Base-by-base conservation (phyloP, 2,113 vertebrate genomes). In the Phoxinus phoxinus region DNA sequence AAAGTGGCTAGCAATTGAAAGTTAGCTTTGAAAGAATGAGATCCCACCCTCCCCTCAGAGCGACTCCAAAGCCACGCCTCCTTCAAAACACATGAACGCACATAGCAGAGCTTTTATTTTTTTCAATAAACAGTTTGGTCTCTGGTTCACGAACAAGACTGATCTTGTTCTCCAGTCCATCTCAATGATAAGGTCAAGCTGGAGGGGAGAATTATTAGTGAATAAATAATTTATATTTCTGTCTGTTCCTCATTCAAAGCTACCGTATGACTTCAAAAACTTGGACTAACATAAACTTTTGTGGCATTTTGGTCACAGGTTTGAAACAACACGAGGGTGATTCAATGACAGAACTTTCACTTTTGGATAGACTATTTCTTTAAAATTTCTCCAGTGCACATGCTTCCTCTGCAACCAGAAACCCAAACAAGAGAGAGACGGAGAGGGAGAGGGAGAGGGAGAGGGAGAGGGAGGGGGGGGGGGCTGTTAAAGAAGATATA, bases 401-500 rank as follows among this genome's bases (percentile, higher is more conserved):
- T 21, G 1, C 46, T 10, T 76, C 25, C 46, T 21, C 27, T 58
- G 10, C 8, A 76, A 32, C 48, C 48, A 51, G 3, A 51, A 51
- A 51, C 27, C 46, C 30, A 48, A 76, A 53, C 1, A 4, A 69
- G 51, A 78, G 59, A 11, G 44, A 11, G 44, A 17, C 11, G 72
- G 51, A 71, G 41, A 73, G 44, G 21, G 8, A 25, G 41, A 11
- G 37, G n/a, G 30, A 72, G 46, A 11, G 41, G 7, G 41, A 15
- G 44, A 80, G 51, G 58, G 41, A 73, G 44, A 25, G 8, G 21
- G 51, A 78, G 59, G 8, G 44, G 8, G 44, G 4, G 44, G 72
- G 51, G 32, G 41, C 30, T 5, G n/a, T n/a, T n/a, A 59, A 4
- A 78, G 74, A 71, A 56, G 76, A 83, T 56, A 81, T 61, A 74